phyloP scores from a whole-genome alignment of 1,140 invertebrate species.

The Gonioctena quinquepunctata region DNA sequence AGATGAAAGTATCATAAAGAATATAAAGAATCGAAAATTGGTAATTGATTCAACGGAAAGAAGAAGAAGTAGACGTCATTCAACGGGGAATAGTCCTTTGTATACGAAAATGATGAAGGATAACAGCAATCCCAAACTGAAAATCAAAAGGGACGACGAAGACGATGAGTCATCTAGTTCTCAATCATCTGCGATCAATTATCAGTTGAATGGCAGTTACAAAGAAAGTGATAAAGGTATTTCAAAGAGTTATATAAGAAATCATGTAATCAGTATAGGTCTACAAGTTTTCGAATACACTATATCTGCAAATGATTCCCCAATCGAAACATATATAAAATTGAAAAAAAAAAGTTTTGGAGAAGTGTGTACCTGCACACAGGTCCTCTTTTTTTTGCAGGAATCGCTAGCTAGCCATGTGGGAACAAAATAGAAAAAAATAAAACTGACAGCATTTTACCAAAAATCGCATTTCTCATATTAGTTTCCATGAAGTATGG shows the following conservation, averaged over 20 bases:
- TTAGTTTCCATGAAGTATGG: too few species aligned
- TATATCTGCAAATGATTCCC: too few species aligned
- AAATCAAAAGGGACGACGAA: slow-evolving; percentile 47
- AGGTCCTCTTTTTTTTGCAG: too few species aligned
- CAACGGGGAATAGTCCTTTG: slow-evolving; percentile 66
- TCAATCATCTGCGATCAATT: slow-evolving; percentile 60
- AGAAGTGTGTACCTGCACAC: too few species aligned
- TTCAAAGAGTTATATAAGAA: too few species aligned
- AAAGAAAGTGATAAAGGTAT: slow-evolving; percentile 62
- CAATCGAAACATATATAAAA: too few species aligned
- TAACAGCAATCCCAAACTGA: slow-evolving; percentile 39
- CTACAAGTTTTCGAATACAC: slow-evolving; percentile 10
- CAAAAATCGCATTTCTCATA: too few species aligned
- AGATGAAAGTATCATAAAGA: slow-evolving; percentile 81
- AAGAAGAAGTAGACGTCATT: slow-evolving; percentile 76
- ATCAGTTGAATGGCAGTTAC: slow-evolving; percentile 62
- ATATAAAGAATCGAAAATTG: slow-evolving; percentile 71
- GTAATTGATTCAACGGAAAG: slow-evolving; percentile 67
- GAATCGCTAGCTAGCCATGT: too few species aligned
- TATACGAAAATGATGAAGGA: slow-evolving; percentile 37
- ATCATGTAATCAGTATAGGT: background rate
- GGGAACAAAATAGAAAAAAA: too few species aligned
- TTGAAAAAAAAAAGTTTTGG: too few species aligned
- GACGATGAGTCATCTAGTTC: slow-evolving; percentile 63
- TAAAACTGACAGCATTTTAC: too few species aligned